Evolutionary conservation across 2,888 invertebrate genomes (phyloP).

Genomic region (Autographa gamma): DNA sequence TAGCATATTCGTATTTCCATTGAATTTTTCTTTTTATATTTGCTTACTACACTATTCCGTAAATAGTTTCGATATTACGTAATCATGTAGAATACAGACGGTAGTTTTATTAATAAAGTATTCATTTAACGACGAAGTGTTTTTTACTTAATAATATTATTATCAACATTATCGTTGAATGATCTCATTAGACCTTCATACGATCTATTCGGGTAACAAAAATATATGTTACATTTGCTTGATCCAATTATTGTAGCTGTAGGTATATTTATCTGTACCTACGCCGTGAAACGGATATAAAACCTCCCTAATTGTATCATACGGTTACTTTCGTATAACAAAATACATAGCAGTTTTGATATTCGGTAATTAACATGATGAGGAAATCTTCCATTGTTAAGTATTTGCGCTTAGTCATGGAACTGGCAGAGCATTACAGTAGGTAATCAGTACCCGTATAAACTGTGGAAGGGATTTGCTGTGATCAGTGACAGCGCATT

Average conservation of each 20-base stretch:
- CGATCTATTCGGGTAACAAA: conserved; percentile 26
- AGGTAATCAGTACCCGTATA: conserved; percentile 43
- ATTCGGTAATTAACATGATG: conserved; percentile 12
- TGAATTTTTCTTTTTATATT: not conserved
- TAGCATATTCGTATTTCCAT: not conserved
- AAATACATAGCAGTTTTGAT: not conserved
- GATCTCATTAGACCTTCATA: conserved; percentile 22
- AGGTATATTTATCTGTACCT: not conserved
- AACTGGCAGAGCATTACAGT: conserved; percentile 38
- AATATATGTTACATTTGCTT: conserved; percentile 4
- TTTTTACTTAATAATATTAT: conserved; percentile 11
- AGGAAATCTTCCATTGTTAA: conserved; percentile 25
- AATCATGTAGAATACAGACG: not conserved
- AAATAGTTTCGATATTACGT: not conserved
- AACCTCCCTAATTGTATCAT: conserved; percentile 2
- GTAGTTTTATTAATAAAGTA: conserved; percentile 10
- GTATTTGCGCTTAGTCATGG: conserved; percentile 45
- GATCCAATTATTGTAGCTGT: conserved; percentile 3
- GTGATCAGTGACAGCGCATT: conserved; percentile 56
- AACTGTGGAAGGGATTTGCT: conserved; percentile 46
- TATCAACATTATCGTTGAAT: conserved; percentile 14
- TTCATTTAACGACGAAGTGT: not conserved
- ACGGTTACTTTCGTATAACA: not conserved
- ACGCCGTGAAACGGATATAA: not conserved
- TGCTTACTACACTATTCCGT: not conserved